Percentiles rank a stretch among this genome's conserved stretches.
These are phyloP conservation scores for Epinotia brunnichana DNA, from an alignment of 2,888 invertebrate genomes.

Conservation along the genomic window DNA sequence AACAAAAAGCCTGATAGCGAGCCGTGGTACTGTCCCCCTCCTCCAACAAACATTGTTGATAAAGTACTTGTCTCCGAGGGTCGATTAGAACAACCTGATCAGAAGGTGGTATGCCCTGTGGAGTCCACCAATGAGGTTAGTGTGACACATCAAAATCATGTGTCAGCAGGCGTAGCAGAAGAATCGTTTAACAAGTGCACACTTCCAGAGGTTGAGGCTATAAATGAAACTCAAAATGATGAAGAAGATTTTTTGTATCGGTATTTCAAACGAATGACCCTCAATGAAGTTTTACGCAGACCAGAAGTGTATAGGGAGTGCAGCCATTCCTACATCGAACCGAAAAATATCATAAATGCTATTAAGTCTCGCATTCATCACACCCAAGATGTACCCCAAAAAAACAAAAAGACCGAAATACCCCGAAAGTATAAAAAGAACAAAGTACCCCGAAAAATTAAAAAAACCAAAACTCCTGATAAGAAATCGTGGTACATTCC, in stretches of 20 bases:
- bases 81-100: slow-evolving; percentile 7
- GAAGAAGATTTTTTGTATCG: slow-evolving; percentile 45
- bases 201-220: not conserved
- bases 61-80: slow-evolving; percentile 1
- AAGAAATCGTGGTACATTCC: slow-evolving; percentile 63
- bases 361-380: slow-evolving; percentile 34
- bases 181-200: not conserved
- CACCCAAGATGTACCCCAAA: slow-evolving; percentile 34
- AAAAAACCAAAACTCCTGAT: slow-evolving; percentile 42
- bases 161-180: not conserved
- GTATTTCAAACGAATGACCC: slow-evolving; percentile 51
- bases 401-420: slow-evolving; percentile 13
- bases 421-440: slow-evolving; percentile 45
- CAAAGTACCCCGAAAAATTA: slow-evolving; percentile 6
- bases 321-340: slow-evolving; percentile 51
- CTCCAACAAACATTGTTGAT: slow-evolving; percentile 19
- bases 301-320: slow-evolving; percentile 67
- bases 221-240: slow-evolving; percentile 30
- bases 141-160: not conserved
- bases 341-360: slow-evolving; percentile 44
- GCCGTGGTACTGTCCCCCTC: slow-evolving; percentile 63
- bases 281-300: slow-evolving; percentile 56
- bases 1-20: slow-evolving; percentile 50
- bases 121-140: slow-evolving; percentile 18
- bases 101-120: slow-evolving; percentile 9